Evolutionary conservation across 23 tunicate species (phyloP).

Genomic region (Clavelina lepadiformis): DNA sequence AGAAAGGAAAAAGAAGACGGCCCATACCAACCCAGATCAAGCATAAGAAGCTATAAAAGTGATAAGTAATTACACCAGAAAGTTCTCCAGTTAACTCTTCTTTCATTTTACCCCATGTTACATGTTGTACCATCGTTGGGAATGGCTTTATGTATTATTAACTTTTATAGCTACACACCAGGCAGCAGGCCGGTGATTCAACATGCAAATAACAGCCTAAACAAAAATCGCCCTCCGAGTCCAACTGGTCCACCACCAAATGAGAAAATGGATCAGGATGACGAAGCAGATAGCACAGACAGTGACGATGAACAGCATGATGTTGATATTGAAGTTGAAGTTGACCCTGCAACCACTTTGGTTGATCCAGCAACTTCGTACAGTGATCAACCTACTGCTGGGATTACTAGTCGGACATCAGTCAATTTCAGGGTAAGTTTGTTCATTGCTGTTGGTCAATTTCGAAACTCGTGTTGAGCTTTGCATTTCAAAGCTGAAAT

Average conservation of each 20-base stretch:
- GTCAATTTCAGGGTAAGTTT: constrained; percentile 53
- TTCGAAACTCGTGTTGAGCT: too few relatives aligned
- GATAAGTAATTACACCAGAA: background rate
- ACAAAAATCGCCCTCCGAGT: constrained; percentile 49
- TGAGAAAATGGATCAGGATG: constrained; percentile 18
- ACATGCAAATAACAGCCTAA: constrained; percentile 46
- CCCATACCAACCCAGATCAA: constrained; percentile 23
- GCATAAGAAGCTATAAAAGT: background rate
- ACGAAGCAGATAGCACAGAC: constrained; percentile 13
- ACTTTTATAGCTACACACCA: too few relatives aligned
- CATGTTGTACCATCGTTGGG: too few relatives aligned
- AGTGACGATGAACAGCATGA: constrained; percentile 26
- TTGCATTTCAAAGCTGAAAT: too few relatives aligned
- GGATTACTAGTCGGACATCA: constrained; percentile 45
- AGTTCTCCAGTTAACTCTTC: background rate
- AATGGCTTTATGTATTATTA: too few relatives aligned
- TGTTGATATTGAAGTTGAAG: constrained; percentile 56
- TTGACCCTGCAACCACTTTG: constrained; percentile 31
- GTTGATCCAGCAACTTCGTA: constrained; percentile 6
- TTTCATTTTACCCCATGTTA: too few relatives aligned
- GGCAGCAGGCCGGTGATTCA: constrained; percentile 40
- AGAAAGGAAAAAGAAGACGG: constrained; percentile 47
- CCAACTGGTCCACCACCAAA: constrained; percentile 48
- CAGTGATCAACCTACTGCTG: constrained; percentile 20
- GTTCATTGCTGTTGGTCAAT: too few relatives aligned